phyloP scores from a whole-genome alignment of 2,888 invertebrate genomes.

The Julus scandinavius region DNA sequence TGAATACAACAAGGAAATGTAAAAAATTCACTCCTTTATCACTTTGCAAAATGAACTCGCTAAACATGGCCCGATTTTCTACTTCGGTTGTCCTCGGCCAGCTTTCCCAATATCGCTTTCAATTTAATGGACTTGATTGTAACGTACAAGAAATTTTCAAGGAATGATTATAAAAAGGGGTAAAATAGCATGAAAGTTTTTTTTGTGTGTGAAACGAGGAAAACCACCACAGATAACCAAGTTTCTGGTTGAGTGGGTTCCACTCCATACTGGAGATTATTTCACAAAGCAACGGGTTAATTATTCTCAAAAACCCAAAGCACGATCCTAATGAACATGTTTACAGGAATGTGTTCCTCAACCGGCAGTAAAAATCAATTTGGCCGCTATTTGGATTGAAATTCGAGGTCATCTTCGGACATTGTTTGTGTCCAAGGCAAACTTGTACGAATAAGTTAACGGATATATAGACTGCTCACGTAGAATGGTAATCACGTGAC shows the following conservation, averaged over 20 bases:
- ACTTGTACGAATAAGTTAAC: constrained; percentile 6
- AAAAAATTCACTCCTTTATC: neutral
- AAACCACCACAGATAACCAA: neutral
- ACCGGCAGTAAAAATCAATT: constrained; percentile 20
- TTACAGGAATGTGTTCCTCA: neutral
- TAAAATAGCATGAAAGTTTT: neutral
- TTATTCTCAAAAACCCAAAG: neutral
- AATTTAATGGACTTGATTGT: neutral
- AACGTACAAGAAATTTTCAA: neutral
- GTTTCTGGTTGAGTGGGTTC: constrained; percentile 18
- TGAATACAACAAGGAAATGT: neutral
- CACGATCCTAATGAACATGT: neutral
- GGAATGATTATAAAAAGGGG: neutral
- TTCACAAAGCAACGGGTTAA: constrained; percentile 4
- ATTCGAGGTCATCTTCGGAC: neutral
- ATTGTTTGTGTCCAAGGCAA: constrained; percentile 33
- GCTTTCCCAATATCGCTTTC: neutral
- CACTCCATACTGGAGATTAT: neutral
- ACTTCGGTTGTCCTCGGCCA: neutral
- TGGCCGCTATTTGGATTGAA: constrained; percentile 21
- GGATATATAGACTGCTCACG: neutral
- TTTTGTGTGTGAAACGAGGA: neutral
- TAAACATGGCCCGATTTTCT: neutral
- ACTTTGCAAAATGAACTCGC: neutral
- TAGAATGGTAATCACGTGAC: neutral